Evolutionary conservation across 2,888 invertebrate genomes (phyloP), one percentile per base, ranked within the genome.

Genomic region (Axea sp.): DNA sequence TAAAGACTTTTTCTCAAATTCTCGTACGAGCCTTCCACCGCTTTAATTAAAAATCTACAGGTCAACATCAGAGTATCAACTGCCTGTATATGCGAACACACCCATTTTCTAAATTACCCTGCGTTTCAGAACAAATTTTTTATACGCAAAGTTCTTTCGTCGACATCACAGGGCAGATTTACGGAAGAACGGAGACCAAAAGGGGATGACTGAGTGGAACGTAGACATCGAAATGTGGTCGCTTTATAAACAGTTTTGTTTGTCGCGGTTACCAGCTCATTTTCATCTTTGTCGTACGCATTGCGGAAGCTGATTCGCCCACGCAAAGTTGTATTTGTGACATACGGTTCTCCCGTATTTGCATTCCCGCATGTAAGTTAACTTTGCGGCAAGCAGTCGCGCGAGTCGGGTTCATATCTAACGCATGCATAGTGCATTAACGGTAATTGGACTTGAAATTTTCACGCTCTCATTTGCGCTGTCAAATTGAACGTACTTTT

Each of bases 201-300:
- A 65, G 28, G 15, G 14, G 17, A 31, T 8, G 28, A 47, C 47
- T 24, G 19, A 19, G 37, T 7, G 11, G 24, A 30, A 37, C 17
- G 39, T 19, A 49, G 47, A 49, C 45, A 57, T 64, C 51, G 57
- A 68, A 64, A 64, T 47, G 64, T 11, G 68, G 64, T 41, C 39
- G 60, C 47, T 65, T 49, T 59, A 55, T 67, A 71, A 73, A 73
- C 76, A 67, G 59, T 45, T 71, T 71, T 67, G 62, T 76, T 73
- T 73, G 64, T 43, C 41, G 30, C 47, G 73, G 62, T 71, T 62
- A 31, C 37, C 31, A 17, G 17, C 43, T 57, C 45, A 22, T 47
- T 30, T 39, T 47, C 65, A 19, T 64, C 67, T 60, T 53, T 69
- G 53, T 69, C 72, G 55, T 60, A 53, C 47, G 49, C 49, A 62